phyloP scores from a whole-genome alignment of 2,888 invertebrate genomes.

The Chaetogeoica ovagalla region DNA sequence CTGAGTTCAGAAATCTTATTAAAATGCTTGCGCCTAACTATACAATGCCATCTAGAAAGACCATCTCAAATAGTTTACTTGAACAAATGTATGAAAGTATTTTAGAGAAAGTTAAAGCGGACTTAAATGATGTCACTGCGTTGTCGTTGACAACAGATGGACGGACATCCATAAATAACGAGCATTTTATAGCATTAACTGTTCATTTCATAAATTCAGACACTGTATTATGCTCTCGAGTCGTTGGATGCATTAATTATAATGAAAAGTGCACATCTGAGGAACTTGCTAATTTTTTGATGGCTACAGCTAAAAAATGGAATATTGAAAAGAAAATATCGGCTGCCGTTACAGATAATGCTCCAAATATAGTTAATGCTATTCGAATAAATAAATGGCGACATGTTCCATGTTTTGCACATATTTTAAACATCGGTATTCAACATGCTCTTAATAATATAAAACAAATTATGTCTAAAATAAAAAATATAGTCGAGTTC shows the following conservation, averaged over 20 bases:
- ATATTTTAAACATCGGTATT: neutral
- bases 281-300: neutral
- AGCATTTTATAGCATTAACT: neutral
- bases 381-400: neutral
- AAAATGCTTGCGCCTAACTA: slow-evolving; percentile 52
- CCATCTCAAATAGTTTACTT: neutral
- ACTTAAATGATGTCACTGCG: neutral
- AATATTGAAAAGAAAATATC: slow-evolving; percentile 28
- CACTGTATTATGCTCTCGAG: neutral
- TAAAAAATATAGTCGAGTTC: slow-evolving; percentile 12
- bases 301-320: neutral
- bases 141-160: slow-evolving; percentile 2
- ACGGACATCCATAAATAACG: neutral
- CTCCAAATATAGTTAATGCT: slow-evolving; percentile 4
- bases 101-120: neutral
- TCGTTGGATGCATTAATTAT: neutral
- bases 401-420: slow-evolving; percentile 18
- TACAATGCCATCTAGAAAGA: slow-evolving; percentile 28
- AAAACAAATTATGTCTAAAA: neutral
- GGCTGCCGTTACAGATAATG: slow-evolving; percentile 2
- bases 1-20: slow-evolving; percentile 50
- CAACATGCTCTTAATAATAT: neutral
- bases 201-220: slow-evolving; percentile 15
- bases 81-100: neutral
- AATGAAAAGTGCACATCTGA: neutral